These are phyloP conservation scores for Melieria omissa DNA, from an alignment of 2,888 invertebrate species.

Conservation along the genomic window DNA sequence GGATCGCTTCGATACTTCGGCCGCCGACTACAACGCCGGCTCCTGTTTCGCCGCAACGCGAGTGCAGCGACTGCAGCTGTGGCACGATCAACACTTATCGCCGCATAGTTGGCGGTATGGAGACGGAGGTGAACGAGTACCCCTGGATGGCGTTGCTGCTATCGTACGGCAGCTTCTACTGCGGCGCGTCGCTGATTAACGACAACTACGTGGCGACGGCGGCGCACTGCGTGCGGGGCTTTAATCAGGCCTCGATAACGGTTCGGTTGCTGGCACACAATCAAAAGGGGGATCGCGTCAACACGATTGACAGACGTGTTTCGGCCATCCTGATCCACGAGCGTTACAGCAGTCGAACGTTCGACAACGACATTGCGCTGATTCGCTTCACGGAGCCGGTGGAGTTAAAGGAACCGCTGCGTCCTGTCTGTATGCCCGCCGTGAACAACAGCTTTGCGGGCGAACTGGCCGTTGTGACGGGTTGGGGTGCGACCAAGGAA, in stretches of 20 bases:
- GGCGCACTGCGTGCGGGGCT: slow-evolving; percentile 78
- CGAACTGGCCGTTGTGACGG: slow-evolving; percentile 73
- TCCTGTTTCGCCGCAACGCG: slow-evolving; percentile 45
- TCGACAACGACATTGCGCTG: slow-evolving; percentile 86
- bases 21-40: slow-evolving; percentile 39
- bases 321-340: slow-evolving; percentile 70
- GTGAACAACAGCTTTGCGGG: slow-evolving; percentile 55
- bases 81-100: slow-evolving; percentile 75
- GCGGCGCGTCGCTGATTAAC: slow-evolving; percentile 80
- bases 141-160: slow-evolving; percentile 79
- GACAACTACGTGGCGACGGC: slow-evolving; percentile 81
- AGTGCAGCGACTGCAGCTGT: slow-evolving; percentile 68
- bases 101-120: slow-evolving; percentile 82
- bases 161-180: slow-evolving; percentile 72
- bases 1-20: slow-evolving; percentile 55
- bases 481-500: slow-evolving; percentile 82
- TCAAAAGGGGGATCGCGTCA: slow-evolving; percentile 67
- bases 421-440: slow-evolving; percentile 82
- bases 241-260: slow-evolving; percentile 70
- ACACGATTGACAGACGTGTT: slow-evolving; percentile 63
- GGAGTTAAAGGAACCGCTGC: slow-evolving; percentile 70
- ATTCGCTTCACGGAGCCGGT: slow-evolving; percentile 74
- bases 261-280: slow-evolving; percentile 81
- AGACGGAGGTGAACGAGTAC: slow-evolving; percentile 76
- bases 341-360: slow-evolving; percentile 76